A percentile compares a stretch with the other conserved stretches of the same genome.
Conservation (phyloP, 2,113 vertebrate genomes). For the Seriola rivoliana region DNA sequence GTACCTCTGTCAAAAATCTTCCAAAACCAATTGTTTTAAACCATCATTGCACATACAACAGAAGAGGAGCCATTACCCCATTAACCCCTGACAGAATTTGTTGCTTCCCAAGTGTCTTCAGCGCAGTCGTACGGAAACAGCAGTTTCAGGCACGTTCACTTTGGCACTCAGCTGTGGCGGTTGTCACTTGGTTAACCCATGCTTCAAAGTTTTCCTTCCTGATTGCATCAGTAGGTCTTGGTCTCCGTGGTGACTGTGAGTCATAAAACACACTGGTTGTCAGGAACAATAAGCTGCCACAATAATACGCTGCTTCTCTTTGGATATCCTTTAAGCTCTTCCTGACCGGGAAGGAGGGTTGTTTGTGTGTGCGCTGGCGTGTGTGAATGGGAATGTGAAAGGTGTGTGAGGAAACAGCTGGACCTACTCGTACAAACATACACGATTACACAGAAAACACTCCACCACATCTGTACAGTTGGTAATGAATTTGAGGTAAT, state of each 20-base stretch:
- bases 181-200: conserved; percentile 12
- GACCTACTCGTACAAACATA: conserved; percentile 8
- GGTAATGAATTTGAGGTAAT: background rate
- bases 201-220: conserved; percentile 60
- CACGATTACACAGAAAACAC: background rate
- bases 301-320: conserved; percentile 36
- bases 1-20: background rate
- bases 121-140: background rate
- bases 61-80: background rate
- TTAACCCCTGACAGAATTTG: background rate
- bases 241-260: conserved; percentile 44
- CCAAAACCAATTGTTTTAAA: background rate
- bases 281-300: conserved; percentile 56
- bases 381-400: conserved; percentile 26
- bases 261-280: conserved; percentile 39
- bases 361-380: conserved; percentile 28
- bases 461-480: conserved; percentile 6
- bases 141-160: background rate
- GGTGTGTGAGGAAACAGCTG: conserved; percentile 66
- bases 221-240: conserved; percentile 55
- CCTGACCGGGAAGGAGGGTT: conserved; percentile 54
- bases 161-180: conserved; percentile 10
- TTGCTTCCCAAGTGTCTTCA: background rate
- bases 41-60: background rate
- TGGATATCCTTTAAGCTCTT: conserved; percentile 55